Conservation (phyloP, 1,140 invertebrate species). For the Papilio aristodemus region DNA sequence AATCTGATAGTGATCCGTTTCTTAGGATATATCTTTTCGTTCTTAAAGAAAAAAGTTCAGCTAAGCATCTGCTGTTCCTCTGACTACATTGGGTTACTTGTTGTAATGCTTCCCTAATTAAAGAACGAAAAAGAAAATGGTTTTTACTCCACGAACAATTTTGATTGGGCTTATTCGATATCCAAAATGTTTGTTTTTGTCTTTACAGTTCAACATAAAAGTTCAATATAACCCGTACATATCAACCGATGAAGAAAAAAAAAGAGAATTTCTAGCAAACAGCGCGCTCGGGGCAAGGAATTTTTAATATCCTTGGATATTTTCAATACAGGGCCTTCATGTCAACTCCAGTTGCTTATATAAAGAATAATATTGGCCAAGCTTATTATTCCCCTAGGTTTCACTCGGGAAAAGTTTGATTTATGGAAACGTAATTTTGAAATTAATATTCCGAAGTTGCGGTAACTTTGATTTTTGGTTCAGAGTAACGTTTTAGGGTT, state of each 20-base stretch:
- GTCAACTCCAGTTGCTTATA: slow-evolving; percentile 52
- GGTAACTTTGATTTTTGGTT: slow-evolving; percentile 50
- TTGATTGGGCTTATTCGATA: slow-evolving; percentile 7
- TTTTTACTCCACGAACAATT: no score
- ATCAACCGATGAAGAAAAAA: slow-evolving; percentile 32
- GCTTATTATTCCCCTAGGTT: slow-evolving; percentile 36
- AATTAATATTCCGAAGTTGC: slow-evolving; percentile 54
- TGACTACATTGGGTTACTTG: no score
- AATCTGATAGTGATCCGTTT: no score
- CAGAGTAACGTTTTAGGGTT: slow-evolving; percentile 36
- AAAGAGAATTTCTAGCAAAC: slow-evolving; percentile 36
- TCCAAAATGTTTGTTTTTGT: slow-evolving; percentile 19
- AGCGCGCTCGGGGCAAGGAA: slow-evolving; percentile 44
- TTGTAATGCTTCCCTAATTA: no score
- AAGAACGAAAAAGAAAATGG: no score
- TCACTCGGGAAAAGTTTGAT: slow-evolving; percentile 60
- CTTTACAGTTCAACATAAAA: background rate
- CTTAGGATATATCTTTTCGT: no score
- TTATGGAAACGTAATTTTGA: slow-evolving; percentile 55
- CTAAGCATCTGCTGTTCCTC: no score
- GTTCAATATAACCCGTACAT: slow-evolving; percentile 32
- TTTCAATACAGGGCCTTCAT: slow-evolving; percentile 50
- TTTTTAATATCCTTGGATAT: slow-evolving; percentile 63
- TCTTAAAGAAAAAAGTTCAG: no score
- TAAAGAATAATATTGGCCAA: slow-evolving; percentile 46